phyloP scores from a whole-genome alignment of 1,140 invertebrate genomes.

The Phortica variegata region DNA sequence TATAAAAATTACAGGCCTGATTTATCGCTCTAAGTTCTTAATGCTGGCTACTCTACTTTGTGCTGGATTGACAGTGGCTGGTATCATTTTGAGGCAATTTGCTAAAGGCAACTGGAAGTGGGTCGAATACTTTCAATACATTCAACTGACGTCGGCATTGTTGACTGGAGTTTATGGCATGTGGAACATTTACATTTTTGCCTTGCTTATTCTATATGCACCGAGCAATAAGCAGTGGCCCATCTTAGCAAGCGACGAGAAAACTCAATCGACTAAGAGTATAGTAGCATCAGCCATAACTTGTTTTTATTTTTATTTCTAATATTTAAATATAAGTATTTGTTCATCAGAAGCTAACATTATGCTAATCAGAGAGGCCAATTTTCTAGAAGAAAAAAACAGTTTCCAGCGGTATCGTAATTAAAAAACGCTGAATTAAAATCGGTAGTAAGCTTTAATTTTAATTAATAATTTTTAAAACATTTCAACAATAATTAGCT shows the following conservation, averaged over 20 bases:
- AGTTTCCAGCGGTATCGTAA: no score
- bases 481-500: no score
- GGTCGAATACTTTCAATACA: conserved; percentile 82
- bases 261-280: conserved; percentile 50
- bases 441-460: no score
- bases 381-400: no score
- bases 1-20: no score
- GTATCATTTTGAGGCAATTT: conserved; percentile 93
- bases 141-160: conserved; percentile 95
- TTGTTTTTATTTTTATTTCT: no score
- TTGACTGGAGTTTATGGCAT: conserved; percentile 97
- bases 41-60: conserved; percentile 94
- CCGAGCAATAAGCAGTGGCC: conserved; percentile 97
- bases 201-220: conserved; percentile 92
- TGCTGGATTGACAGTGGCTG: conserved; percentile 90
- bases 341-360: no score
- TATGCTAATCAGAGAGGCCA: no score
- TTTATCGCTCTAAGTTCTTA: conserved; percentile 97
- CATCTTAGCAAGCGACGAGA: conserved; percentile 61
- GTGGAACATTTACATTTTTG: conserved; percentile 99
- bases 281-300: conserved; percentile 48
- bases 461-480: no score
- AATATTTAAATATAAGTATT: no score
- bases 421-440: no score
- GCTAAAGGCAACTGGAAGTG: conserved; percentile 95